Conservation (phyloP, 2,797 vertebrate species). For the Sebastes reedi region DNA sequence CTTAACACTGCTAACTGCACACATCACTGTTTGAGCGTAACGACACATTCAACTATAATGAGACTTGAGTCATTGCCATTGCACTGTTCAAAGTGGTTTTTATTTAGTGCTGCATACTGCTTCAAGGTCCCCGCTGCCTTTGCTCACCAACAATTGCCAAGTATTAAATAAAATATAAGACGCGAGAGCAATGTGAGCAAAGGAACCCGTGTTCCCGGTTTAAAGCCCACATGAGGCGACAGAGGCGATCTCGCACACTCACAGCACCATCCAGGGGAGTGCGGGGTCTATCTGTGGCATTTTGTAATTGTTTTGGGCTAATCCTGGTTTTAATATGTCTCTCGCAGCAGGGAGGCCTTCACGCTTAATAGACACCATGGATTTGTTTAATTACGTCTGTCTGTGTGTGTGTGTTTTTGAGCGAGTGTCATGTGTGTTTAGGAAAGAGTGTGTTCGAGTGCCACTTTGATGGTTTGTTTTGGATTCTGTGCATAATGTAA, state of each 20-base stretch:
- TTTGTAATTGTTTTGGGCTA: conserved; percentile 72
- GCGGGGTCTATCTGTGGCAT: conserved; percentile 40
- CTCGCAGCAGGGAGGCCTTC: conserved; percentile 63
- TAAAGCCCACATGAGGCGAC: conserved; percentile 46
- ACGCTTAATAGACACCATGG: conserved; percentile 59
- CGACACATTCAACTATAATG: conserved; percentile 54
- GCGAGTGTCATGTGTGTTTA: conserved; percentile 27
- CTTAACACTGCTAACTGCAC: conserved; percentile 57
- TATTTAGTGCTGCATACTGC: conserved; percentile 63
- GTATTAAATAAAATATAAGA: conserved; percentile 69
- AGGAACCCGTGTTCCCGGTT: conserved; percentile 44
- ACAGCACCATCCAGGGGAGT: conserved; percentile 6
- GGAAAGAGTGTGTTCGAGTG: conserved; percentile 2
- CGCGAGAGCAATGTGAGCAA: conserved; percentile 63
- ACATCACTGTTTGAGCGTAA: conserved; percentile 53
- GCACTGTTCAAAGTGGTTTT: conserved; percentile 65
- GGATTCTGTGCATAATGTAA: conserved; percentile 11
- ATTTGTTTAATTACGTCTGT: conserved; percentile 72
- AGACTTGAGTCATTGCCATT: conserved; percentile 63
- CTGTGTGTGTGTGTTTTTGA: conserved; percentile 18
- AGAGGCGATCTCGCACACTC: conserved; percentile 15
- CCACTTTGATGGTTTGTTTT: conserved; percentile 53
- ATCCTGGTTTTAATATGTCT: conserved; percentile 75
- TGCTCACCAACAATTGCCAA: conserved; percentile 61
- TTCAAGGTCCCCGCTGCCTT: conserved; percentile 67